Base-by-base conservation (phyloP, 2,797 vertebrate genomes). In the Craterocephalus amniculus region DNA sequence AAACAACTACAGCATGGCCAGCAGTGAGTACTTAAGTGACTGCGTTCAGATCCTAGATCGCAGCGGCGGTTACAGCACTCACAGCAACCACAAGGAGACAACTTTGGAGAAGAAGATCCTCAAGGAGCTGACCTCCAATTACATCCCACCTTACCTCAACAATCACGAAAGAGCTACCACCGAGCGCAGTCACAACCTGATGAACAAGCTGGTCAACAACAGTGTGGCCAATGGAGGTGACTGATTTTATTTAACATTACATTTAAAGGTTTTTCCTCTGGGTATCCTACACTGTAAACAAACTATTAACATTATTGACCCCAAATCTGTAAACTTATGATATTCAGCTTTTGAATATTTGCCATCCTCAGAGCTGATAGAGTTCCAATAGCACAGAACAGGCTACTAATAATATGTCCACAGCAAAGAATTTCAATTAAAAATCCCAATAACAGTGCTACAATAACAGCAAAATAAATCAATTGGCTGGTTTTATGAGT, bases 81-180 rank as follows among this genome's bases (percentile, higher is more conserved):
- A 93, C 63, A 91, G 96, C 91, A 96, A 95, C 92, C 97, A 97
- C 90, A 97, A 95, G 1, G 97, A 99, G 91, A 98, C 96, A 0
- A 96, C 97, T 70, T 93, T 99, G 74, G 97, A 99, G 92, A 99
- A 99, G 92, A 99, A 99, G 94, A 98, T 99, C 87, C 94, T 99
- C 80, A 98, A 99, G 90, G 98, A 99, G 94, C 96, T 99, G 78
- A 97, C 98, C 10, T 98, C 98, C 89, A 98, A 97, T 93, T 99
- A 98, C 83, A 96, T 98, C 88, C 97, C 98, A 24, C 97, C 98
- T 32, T 99, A 99, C 88, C 95, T 99, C 91, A 98, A 97, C 94
- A 98, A 96, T 92, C 97, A 97, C 0, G 97, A 99, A 91, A 93
- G 95, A 75, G 92, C 94, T 84, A 91, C 93, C 54, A 96, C 93